phyloP scores from a whole-genome alignment of 2,113 vertebrate genomes.

The Takifugu flavidus region DNA sequence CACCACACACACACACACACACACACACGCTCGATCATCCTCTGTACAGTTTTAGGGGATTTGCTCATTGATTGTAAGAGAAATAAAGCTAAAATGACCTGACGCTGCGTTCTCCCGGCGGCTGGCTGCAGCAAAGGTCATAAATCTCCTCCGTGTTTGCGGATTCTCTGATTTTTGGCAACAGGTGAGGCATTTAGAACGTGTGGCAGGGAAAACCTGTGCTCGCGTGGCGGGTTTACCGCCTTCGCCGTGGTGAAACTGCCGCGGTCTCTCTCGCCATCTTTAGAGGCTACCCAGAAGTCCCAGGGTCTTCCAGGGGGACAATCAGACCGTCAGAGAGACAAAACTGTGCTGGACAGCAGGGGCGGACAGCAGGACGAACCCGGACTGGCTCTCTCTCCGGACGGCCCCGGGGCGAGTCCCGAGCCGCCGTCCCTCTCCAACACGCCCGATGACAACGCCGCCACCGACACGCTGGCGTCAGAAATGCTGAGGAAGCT shows the following conservation, averaged over 20 bases:
- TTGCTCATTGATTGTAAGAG: neutral
- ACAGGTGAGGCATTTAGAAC: no score
- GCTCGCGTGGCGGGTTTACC: neutral
- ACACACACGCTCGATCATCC: no score
- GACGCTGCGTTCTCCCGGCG: neutral
- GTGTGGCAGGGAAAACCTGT: neutral
- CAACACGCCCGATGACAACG: slow-evolving; percentile 48
- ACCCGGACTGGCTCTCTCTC: slow-evolving; percentile 64
- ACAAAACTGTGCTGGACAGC: slow-evolving; percentile 11
- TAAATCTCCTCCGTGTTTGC: no score
- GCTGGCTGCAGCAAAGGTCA: no score
- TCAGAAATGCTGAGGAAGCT: slow-evolving; percentile 68
- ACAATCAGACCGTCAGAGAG: slow-evolving; percentile 25
- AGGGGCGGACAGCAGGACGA: slow-evolving; percentile 58
- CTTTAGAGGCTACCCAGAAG: slow-evolving; percentile 68
- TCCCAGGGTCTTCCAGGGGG: slow-evolving; percentile 56
- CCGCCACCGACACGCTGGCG: slow-evolving; percentile 45
- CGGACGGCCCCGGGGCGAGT: slow-evolving; percentile 67
- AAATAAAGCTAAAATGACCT: neutral
- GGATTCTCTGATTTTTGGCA: no score
- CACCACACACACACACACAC: neutral
- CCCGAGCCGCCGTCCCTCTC: slow-evolving; percentile 63
- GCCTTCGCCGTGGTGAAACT: neutral
- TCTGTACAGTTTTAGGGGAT: neutral
- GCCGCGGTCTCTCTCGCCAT: slow-evolving; percentile 12